phyloP scores from a whole-genome alignment of 2,888 invertebrate species.

The Philhelius pedissequus region DNA sequence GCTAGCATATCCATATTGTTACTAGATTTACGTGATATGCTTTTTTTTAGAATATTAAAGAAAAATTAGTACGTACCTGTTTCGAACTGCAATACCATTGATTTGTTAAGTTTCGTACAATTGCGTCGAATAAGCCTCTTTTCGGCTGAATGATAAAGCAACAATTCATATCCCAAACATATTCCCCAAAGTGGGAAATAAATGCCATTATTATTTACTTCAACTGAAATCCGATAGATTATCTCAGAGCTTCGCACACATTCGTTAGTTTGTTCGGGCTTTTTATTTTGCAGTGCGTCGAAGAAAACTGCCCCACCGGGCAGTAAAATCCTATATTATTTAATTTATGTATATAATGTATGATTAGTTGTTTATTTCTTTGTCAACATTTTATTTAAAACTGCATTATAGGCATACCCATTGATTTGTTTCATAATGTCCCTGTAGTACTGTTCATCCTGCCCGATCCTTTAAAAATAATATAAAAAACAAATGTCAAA shows the following conservation, averaged over 20 bases:
- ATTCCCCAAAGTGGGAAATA: constrained; percentile 93
- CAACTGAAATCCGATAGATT: constrained; percentile 84
- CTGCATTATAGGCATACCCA: constrained; percentile 81
- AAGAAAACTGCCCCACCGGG: constrained; percentile 90
- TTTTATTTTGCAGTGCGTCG: constrained; percentile 77
- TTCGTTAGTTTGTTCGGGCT: constrained; percentile 78
- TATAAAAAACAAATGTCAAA: constrained; percentile 13
- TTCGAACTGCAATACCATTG: constrained; percentile 84
- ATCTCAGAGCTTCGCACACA: constrained; percentile 83
- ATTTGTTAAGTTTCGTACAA: constrained; percentile 82
- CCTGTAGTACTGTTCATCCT: constrained; percentile 81
- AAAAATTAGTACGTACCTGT: constrained; percentile 79
- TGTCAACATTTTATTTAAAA: not conserved
- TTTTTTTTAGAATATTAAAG: too few species aligned
- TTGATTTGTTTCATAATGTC: constrained; percentile 82
- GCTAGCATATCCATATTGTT: too few species aligned
- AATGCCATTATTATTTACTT: constrained; percentile 83
- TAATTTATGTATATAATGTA: too few species aligned
- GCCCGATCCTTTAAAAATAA: constrained; percentile 83
- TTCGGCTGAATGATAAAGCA: constrained; percentile 83
- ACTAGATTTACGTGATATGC: too few species aligned
- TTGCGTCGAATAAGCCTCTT: constrained; percentile 81
- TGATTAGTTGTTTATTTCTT: not conserved
- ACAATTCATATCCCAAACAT: constrained; percentile 91
- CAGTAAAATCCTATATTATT: constrained; percentile 86